Base-by-base conservation (phyloP, 2,113 vertebrate species). In the Grantiella picta region DNA sequence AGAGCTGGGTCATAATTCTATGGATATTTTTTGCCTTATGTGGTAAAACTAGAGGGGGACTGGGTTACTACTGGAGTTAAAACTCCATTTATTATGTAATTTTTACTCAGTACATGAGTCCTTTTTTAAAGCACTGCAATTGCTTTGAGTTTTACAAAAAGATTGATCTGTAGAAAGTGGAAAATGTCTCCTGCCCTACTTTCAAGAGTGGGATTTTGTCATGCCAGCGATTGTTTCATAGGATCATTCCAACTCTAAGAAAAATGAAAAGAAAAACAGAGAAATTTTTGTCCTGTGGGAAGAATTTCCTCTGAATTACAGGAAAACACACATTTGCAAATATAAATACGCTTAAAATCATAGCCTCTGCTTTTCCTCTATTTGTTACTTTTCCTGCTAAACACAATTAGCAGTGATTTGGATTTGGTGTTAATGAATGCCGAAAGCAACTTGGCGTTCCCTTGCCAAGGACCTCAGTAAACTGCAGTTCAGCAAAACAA, bases 41-140 rank as follows among this genome's bases (percentile, higher is more conserved):
- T 89, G 76, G 69, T 82, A 90, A 89, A 95, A 90, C 52, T 75
- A 86, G 76, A 5, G 0, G 47, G 59, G 60, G 90, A 93, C 45
- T n/a, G 68, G 57, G 60, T 86, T 83, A 78, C 82, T 53, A 56
- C 44, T 69, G 9, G 36, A 93, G 56, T 76, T 86, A 90, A 52
- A 92, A 86, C 65, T 84, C 82, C 83, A 95, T 94, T 96, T 92
- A 84, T 77, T 95, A 77, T 42, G 83, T 82, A 72, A 94, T 95
- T 95, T 97, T 96, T 94, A 92, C 92, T 86, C 76, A 72, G 65
- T 69, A 82, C n/a, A 70, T 10, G 44, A 86, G 47, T 45, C 77
- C 82, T 81, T 95, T 94, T 42, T 57, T 66, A 86, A 93, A 82
- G 76, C 42, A 47, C 60, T 57, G 76, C 86, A 95, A 91, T 90